Conservation (phyloP, 2,888 invertebrate genomes). For the Lutraria lutraria region DNA sequence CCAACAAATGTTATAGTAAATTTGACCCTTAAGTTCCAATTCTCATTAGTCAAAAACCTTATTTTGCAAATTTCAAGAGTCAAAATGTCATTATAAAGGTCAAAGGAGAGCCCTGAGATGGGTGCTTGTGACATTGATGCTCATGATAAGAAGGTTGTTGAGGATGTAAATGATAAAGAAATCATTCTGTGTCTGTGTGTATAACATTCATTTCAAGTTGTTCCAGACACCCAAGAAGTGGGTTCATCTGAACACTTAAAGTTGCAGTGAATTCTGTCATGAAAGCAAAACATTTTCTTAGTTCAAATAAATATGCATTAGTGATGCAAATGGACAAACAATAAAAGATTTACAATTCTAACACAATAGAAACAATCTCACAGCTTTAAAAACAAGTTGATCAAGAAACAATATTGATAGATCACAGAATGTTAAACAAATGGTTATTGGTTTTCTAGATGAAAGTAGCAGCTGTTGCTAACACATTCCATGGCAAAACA, state of each 20-base stretch:
- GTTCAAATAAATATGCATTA: neutral
- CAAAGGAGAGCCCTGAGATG: no score
- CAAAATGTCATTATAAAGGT: no score
- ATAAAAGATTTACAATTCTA: neutral
- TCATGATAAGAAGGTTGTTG: no score
- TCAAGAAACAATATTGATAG: neutral
- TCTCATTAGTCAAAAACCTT: no score
- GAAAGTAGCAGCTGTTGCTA: conserved; percentile 5
- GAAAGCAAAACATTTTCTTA: neutral
- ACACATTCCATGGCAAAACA: neutral
- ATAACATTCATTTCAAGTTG: no score
- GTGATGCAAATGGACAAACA: neutral
- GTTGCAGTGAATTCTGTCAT: neutral
- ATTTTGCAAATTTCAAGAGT: no score
- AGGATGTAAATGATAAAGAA: no score
- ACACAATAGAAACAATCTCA: neutral
- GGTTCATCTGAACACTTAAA: neutral
- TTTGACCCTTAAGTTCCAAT: no score
- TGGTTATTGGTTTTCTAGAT: conserved; percentile 6
- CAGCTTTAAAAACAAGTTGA: neutral
- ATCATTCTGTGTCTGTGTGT: no score
- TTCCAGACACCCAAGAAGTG: no score
- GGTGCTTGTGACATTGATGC: no score
- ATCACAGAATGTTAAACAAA: neutral
- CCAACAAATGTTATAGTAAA: no score